These are phyloP conservation scores for Suillia variegata DNA, from an alignment of 2,888 invertebrate genomes.

Conservation along the genomic window DNA sequence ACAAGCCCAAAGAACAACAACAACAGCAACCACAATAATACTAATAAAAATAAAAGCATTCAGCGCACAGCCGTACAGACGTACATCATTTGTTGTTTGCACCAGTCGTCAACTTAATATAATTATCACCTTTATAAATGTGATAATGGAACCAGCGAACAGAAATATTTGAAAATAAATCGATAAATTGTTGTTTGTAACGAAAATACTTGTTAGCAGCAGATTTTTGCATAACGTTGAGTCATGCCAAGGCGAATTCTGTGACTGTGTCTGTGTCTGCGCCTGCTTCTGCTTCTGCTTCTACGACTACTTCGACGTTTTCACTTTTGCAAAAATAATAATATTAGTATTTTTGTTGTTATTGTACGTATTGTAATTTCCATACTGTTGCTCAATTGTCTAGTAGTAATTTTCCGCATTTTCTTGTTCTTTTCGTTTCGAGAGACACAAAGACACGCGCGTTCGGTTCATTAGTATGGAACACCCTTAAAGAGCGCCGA, in stretches of 20 bases:
- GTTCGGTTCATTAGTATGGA: no score
- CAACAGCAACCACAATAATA: not conserved
- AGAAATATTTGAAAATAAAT: conserved; percentile 44
- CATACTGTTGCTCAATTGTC: no score
- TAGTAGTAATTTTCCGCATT: no score
- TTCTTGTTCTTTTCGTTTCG: no score
- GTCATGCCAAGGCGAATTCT: conserved; percentile 1
- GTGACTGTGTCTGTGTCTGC: no score
- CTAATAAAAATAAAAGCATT: not conserved
- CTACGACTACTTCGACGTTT: no score
- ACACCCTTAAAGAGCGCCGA: no score
- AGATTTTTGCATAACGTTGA: not conserved
- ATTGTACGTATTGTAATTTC: no score
- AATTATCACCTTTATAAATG: conserved; percentile 50
- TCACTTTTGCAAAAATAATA: no score
- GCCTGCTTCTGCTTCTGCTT: not conserved
- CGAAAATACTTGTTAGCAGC: not conserved
- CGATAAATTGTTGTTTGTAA: conserved; percentile 37
- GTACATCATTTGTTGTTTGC: not conserved
- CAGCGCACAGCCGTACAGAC: not conserved
- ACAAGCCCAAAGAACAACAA: not conserved
- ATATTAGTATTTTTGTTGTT: no score
- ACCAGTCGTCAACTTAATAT: conserved; percentile 37
- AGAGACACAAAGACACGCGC: no score
- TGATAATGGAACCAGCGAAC: conserved; percentile 49